Evolutionary conservation across 2,797 vertebrate species (phyloP), one percentile per base, ranked within the genome.

Genomic region (Phoxinus dragarum): DNA sequence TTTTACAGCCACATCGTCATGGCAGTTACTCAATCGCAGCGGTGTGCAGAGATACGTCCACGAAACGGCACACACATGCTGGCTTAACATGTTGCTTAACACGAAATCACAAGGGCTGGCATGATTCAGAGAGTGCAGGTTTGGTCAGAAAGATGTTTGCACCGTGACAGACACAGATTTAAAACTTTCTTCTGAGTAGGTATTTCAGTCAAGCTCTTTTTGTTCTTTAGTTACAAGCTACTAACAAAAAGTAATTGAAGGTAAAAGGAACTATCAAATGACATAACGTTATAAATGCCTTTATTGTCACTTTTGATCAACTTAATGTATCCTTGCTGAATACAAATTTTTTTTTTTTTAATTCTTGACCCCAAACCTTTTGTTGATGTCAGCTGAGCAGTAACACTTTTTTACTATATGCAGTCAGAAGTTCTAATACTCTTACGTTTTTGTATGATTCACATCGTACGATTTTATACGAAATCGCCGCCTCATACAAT

Each of bases 21-120:
- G 40, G 19, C 49, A 66, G 34, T 89, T 74, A 84, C 36, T 87
- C 85, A 85, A 59, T 71, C 42, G 69, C 40, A 64, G 54, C 23
- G 19, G 54, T 42, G 38, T 42, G 34, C 56, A 76, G 59, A 79
- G 69, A 77, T 56, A 68, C 27, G 34, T 75, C 81, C 34, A 36
- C 23, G 31, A 75, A 75, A 66, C 9, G 64, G 71, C 81, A 27
- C 44, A 44, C 56, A 4, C 81, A 75, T 19, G 81, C 56, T 82
- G 69, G 71, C 52, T 54, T 54, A 21, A 54, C 54, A 74, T 75
- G 71, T 83, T 75, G 44, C 71, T 67, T 40, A 83, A 83, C 72
- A 83, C 31, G 23, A 75, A 75, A 66, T 75, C 59, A 52, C 72
- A 66, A 34, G 21, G 31, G 52, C 54, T 23, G 12, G 12, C 54